Evolutionary conservation across 2,797 vertebrate species (phyloP), one percentile per base, ranked within the genome.

Genomic region (Bradypodion pumilum): DNA sequence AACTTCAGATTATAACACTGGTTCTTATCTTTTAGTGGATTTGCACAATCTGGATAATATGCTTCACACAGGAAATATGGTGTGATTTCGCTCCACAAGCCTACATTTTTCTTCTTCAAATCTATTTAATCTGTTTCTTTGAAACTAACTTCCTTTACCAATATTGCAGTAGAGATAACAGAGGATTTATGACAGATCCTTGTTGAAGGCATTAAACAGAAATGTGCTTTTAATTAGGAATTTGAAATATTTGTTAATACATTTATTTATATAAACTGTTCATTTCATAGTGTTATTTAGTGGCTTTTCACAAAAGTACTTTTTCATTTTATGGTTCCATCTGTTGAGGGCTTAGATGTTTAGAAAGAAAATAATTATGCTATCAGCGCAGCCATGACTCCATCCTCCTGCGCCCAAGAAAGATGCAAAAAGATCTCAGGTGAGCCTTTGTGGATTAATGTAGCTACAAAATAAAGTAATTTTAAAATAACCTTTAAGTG

Each of bases 171-270:
- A 23, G 35, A 80, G 29, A 78, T 72, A 29, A 80, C 86, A 70
- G 49, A 86, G 0, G 0, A 25, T 81, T 70, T 83, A 12, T 1
- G 82, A 63, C 2, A 76, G 21, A 83, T 49, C 0, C 70, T 1
- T 0, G 0, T 78, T 84, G 52, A 83, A 77, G 16, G 66, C 86
- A 82, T 80, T 80, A 80, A 12, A 87, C 86, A 60, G 35, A 40
- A 86, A 81, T 7, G 7, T 1, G 62, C 74, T 35, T 82, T 77
- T 81, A 78, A 72, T 40, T 0, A 76, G n/a, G 60, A 1, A 76
- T 81, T 21, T 46, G 82, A 88, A 85, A 72, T 1, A 84, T 70
- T 76, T 32, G 29, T 73, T 73, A 86, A 44, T 81, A 7, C 59
- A 65, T 56, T 82, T 46, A 87, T 65, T 80, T 77, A 37, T 5